These are phyloP conservation scores for Synanthedon myopaeformis DNA, from an alignment of 2,888 invertebrate species.

Conservation along the genomic window DNA sequence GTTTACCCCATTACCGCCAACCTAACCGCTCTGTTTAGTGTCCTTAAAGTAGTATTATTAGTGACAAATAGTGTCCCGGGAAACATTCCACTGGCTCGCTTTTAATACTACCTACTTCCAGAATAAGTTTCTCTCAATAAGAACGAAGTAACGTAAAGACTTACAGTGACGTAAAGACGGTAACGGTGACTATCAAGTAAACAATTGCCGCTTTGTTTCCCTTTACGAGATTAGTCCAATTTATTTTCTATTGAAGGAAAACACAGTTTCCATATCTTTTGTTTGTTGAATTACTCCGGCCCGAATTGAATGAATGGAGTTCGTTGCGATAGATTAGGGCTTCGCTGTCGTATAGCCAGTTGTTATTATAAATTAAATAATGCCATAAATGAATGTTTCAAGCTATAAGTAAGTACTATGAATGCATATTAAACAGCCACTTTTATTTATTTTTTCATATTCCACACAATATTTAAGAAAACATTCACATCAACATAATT, in stretches of 20 bases:
- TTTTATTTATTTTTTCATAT: too few species aligned
- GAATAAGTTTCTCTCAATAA: neutral
- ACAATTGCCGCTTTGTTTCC: neutral
- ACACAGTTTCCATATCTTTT: neutral
- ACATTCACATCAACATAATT: too few species aligned
- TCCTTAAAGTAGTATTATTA: conserved; percentile 24
- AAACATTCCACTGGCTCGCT: conserved; percentile 10
- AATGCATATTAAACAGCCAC: too few species aligned
- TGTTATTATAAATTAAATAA: neutral
- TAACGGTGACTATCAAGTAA: neutral
- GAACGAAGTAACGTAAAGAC: neutral
- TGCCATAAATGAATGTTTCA: too few species aligned
- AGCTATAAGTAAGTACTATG: too few species aligned
- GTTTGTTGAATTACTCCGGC: neutral
- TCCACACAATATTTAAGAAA: too few species aligned
- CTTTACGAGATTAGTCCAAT: neutral
- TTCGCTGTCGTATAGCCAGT: neutral
- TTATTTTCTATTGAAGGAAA: neutral
- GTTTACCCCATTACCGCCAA: neutral
- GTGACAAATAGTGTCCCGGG: conserved; percentile 26
- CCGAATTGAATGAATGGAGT: neutral
- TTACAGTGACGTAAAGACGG: neutral
- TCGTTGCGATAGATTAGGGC: neutral
- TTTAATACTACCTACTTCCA: neutral
- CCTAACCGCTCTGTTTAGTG: conserved; percentile 25